phyloP scores from a whole-genome alignment of 2,888 invertebrate species.

The Eilema depressum region DNA sequence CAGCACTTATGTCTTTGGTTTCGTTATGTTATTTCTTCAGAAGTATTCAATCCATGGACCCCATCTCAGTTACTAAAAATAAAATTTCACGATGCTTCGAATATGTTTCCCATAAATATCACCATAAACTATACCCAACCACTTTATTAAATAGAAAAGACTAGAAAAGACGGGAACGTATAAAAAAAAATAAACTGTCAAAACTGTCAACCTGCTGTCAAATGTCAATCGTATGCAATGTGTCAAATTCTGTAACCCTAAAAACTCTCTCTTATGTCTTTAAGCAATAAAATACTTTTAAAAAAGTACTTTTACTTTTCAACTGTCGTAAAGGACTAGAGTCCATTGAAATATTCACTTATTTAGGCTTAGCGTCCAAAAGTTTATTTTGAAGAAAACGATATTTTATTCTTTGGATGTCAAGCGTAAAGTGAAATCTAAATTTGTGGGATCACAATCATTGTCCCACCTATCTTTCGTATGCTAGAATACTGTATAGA shows the following conservation, averaged over 20 bases:
- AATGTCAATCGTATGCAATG: neutral
- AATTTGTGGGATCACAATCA: too few relatives aligned
- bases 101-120: constrained; percentile 25
- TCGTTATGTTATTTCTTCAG: constrained; percentile 54
- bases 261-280: too few relatives aligned
- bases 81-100: constrained; percentile 35
- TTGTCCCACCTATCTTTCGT: too few relatives aligned
- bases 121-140: neutral
- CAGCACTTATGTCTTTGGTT: constrained; percentile 80
- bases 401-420: too few relatives aligned
- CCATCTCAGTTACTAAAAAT: constrained; percentile 64
- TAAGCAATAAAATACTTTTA: too few relatives aligned
- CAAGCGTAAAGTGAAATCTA: too few relatives aligned
- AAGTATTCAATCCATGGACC: constrained; percentile 67
- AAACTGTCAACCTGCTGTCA: neutral
- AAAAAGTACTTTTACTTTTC: too few relatives aligned
- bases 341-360: neutral
- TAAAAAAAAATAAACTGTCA: neutral
- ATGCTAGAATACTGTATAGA: too few relatives aligned
- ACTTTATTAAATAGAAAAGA: neutral
- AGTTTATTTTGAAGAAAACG: too few relatives aligned
- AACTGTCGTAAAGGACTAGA: neutral
- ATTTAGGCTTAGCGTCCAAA: neutral
- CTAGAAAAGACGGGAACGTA: neutral
- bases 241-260: neutral